Base-by-base conservation (phyloP, 1,140 invertebrate species). In the Euschistus heros region DNA sequence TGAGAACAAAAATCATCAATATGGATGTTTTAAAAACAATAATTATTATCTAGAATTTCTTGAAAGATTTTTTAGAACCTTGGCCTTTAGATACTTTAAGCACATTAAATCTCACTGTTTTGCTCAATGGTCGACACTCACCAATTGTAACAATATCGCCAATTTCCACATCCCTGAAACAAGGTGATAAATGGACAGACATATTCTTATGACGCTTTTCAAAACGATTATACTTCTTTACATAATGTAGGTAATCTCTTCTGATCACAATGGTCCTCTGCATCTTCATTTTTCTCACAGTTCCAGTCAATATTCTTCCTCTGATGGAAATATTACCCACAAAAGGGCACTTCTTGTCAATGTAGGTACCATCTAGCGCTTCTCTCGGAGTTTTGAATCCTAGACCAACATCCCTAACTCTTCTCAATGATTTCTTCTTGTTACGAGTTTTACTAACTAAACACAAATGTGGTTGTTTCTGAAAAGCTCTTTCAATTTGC, bases 331-430 rank as follows among this genome's bases (percentile, higher is more conserved):
- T 92, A 79, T 98, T 94, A 44, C 97, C 96, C 70, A 97, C 99
- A 81, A 98, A 99, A 20, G 97, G 97, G 73, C 97, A 99, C 78
- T 99, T 99, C 80, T 98, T 99, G 80, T 99, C 97, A 74, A 99
- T 98, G 82, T 99, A 99, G 20, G 88, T 92, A 62, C 97, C 97
- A 76, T 98, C 93, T 71, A 94, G 88, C 27, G 97, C 97, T 84
- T 99, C 97, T 78, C 89, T 82, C 50, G 97, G 97, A 62, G 96
- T 97, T 79, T 98, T 98, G 80, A 99, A 99, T 71, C 97, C 97
- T 69, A 99, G 83, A 72, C 97, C 97, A 73, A 99, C 88, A 84
- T 92, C 94, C 72, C 90, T 87, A 71, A 83, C 83, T 75, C 96
- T 95, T 71, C 97, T 82, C 72, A 89, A 80, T 68, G 84, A 80